These are phyloP conservation scores for Lateolabrax maculatus DNA, from an alignment of 2,797 vertebrate species.

Conservation along the genomic window DNA sequence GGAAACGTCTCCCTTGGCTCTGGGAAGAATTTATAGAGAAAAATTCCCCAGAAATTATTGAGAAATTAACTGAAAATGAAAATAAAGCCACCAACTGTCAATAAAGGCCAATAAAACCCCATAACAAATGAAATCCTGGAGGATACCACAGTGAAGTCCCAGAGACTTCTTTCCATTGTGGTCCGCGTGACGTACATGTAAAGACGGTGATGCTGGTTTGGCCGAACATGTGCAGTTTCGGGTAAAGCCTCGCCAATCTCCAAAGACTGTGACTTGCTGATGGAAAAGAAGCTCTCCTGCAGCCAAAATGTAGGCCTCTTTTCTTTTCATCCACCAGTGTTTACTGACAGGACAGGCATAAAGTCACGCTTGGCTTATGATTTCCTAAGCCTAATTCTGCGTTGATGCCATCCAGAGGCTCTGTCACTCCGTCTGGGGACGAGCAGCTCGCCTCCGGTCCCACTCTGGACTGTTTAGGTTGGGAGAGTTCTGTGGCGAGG, in stretches of 20 bases:
- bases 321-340: slow-evolving; percentile 25
- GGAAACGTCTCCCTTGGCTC: background rate
- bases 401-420: slow-evolving; percentile 51
- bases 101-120: too few species aligned
- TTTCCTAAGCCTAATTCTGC: slow-evolving; percentile 16
- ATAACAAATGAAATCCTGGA: too few species aligned
- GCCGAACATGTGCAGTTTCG: background rate
- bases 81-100: too few species aligned
- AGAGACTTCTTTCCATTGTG: slow-evolving; percentile 28
- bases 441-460: slow-evolving; percentile 38
- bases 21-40: background rate
- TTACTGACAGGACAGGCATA: slow-evolving; percentile 32
- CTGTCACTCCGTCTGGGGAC: slow-evolving; percentile 28
- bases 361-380: slow-evolving; percentile 46
- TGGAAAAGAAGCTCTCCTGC: slow-evolving; percentile 35
- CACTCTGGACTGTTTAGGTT: slow-evolving; percentile 51
- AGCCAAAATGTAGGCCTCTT: background rate
- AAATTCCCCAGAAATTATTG: background rate
- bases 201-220: slow-evolving; percentile 4
- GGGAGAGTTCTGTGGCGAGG: slow-evolving; percentile 30
- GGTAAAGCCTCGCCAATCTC: background rate
- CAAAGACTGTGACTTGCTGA: background rate
- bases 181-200: slow-evolving; percentile 25
- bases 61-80: background rate
- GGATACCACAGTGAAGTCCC: background rate